These are phyloP conservation scores for Corythoichthys intestinalis DNA, from an alignment of 2,113 vertebrate genomes.

Conservation along the genomic window DNA sequence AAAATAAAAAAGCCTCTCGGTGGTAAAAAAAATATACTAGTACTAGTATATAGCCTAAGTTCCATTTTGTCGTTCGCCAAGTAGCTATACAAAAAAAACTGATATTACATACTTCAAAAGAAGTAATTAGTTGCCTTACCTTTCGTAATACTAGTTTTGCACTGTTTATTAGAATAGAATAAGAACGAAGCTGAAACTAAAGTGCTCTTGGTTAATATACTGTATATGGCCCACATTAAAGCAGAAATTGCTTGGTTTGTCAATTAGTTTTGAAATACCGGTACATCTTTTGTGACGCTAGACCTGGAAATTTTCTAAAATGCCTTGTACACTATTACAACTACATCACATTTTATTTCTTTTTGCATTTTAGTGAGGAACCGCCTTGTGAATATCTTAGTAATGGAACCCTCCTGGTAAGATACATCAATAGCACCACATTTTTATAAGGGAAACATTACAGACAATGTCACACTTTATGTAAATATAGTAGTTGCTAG, in stretches of 20 bases:
- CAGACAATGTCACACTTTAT: neutral
- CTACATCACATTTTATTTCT: neutral
- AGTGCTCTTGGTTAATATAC: no score
- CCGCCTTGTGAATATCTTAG: slow-evolving; percentile 4
- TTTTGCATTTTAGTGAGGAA: slow-evolving; percentile 49
- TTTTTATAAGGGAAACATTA: neutral
- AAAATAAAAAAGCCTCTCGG: no score
- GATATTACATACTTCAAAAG: no score
- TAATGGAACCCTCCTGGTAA: slow-evolving; percentile 31
- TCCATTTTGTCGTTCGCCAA: no score
- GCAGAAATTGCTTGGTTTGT: neutral
- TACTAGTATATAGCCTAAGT: no score
- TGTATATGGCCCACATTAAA: neutral
- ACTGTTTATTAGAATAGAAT: no score
- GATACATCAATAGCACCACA: neutral
- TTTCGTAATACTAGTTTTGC: no score
- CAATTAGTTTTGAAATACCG: neutral
- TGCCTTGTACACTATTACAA: neutral
- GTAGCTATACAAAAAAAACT: no score
- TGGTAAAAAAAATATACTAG: no score
- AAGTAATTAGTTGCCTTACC: no score
- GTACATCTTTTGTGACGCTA: neutral
- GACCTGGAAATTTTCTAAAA: neutral
- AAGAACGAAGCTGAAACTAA: no score
- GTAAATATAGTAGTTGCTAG: no score